Conservation (phyloP, 2,113 vertebrate genomes). For the Entomyzon cyanotis region DNA sequence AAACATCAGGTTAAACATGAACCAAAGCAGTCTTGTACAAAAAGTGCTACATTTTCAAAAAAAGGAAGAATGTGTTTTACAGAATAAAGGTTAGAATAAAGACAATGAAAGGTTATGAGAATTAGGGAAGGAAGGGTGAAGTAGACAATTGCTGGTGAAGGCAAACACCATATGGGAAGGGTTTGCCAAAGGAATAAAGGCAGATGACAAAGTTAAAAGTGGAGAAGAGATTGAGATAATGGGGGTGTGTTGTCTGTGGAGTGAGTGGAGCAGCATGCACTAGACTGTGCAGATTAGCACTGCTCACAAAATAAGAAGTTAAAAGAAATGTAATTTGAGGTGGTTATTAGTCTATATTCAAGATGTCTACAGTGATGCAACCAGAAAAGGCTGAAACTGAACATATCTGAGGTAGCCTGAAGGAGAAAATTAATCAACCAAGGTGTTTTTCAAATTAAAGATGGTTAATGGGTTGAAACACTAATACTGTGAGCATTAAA, state of each 20-base stretch:
- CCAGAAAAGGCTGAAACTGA: neutral
- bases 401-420: neutral
- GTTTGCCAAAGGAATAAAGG: neutral
- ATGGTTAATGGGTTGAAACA: neutral
- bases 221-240: neutral
- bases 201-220: neutral
- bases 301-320: neutral
- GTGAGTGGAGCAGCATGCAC: neutral
- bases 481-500: neutral
- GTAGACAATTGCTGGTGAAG: neutral
- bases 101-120: neutral
- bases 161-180: neutral
- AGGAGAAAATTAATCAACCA: neutral
- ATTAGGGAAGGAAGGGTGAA: neutral
- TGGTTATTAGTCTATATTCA: neutral
- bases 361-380: neutral
- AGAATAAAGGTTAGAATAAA: neutral
- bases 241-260: neutral
- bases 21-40: neutral
- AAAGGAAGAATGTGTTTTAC: neutral
- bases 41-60: fast-evolving
- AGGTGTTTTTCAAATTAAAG: neutral
- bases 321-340: neutral
- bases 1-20: neutral
- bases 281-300: neutral